Base-by-base conservation (phyloP, 1,140 invertebrate species). In the Sminthurinus signatus region DNA sequence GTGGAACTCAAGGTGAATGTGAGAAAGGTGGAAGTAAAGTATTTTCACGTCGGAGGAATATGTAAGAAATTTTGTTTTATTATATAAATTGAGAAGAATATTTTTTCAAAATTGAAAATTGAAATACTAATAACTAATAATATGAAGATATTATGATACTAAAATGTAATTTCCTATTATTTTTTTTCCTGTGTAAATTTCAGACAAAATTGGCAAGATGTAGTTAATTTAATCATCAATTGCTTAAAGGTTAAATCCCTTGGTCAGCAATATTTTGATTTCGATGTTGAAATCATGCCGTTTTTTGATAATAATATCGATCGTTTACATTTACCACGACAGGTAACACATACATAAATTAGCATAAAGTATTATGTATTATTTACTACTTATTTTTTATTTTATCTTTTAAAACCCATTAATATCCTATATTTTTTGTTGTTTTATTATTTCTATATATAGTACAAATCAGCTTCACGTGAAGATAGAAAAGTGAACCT, bases 191-290 rank as follows among this genome's bases (percentile, higher is more conserved):
- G n/a, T n/a, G n/a, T n/a, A n/a, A n/a, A n/a, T n/a, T n/a, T n/a
- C n/a, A n/a, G n/a, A n/a, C n/a, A n/a, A n/a, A n/a, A n/a, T n/a
- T 68, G 67, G 67, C 60, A 57, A 2, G 67, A 68, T 48, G 60
- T 68, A 1, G 67, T 58, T 29, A 44, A 64, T 57, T 36, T 68
- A 27, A 60, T 68, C 19, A 50, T 68, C 15, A 56, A 56, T 36
- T 68, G 67, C 46, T 29, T 68, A 8, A 27, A 48, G 2, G 59
- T 39, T 19, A 54, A 50, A 44, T 23, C 28, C 15, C 17, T 19
- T 4, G 57, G 57, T 0, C 50, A 61, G 19, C 42, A 56, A 27
- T 60, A 55, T 27, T 68, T 68, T 62, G 67, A 68, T 29, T 46
- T 68, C 14, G 67, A 68, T 32, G 17, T 8, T 12, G 28, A 60